Conservation (phyloP, 2,888 invertebrate genomes). For the Parascotia fuliginaria region DNA sequence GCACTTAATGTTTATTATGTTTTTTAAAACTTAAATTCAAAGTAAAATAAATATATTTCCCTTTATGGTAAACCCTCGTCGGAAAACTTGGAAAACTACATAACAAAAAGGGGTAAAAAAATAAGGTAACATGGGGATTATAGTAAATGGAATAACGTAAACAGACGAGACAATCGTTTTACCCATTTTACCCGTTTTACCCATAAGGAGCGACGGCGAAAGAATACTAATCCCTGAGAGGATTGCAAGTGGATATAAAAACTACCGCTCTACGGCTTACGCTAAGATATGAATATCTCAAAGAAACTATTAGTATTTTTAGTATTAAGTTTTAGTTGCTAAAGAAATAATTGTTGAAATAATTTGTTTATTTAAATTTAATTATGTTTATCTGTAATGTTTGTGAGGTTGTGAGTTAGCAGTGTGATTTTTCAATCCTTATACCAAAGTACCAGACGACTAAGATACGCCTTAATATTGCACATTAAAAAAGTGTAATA, state of each 20-base stretch:
- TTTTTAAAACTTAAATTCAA: too few relatives aligned
- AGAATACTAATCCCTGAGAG: slow-evolving; percentile 33
- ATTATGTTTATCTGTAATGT: too few relatives aligned
- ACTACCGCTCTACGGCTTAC: slow-evolving; percentile 13
- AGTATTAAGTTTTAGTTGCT: not conserved
- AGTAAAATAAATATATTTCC: too few relatives aligned
- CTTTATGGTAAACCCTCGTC: slow-evolving; percentile 1
- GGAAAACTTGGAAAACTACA: slow-evolving; percentile 9
- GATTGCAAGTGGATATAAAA: slow-evolving; percentile 23
- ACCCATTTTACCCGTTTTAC: slow-evolving; percentile 8
- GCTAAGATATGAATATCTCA: slow-evolving; percentile 22
- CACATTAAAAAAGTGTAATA: too few relatives aligned
- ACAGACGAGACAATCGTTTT: slow-evolving; percentile 33
- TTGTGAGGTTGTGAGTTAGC: too few relatives aligned
- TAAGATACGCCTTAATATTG: too few relatives aligned
- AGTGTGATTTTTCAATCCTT: too few relatives aligned
- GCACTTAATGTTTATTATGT: too few relatives aligned
- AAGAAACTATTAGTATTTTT: not conserved
- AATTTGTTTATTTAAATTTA: too few relatives aligned
- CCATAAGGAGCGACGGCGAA: slow-evolving; percentile 20
- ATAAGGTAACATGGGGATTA: slow-evolving; percentile 32
- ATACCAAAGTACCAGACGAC: too few relatives aligned
- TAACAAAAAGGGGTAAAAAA: slow-evolving; percentile 20
- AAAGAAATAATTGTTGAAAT: too few relatives aligned
- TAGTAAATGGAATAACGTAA: slow-evolving; percentile 31